These are phyloP conservation scores for Cinclus cinclus DNA, from an alignment of 2,113 vertebrate species.

Conservation along the genomic window DNA sequence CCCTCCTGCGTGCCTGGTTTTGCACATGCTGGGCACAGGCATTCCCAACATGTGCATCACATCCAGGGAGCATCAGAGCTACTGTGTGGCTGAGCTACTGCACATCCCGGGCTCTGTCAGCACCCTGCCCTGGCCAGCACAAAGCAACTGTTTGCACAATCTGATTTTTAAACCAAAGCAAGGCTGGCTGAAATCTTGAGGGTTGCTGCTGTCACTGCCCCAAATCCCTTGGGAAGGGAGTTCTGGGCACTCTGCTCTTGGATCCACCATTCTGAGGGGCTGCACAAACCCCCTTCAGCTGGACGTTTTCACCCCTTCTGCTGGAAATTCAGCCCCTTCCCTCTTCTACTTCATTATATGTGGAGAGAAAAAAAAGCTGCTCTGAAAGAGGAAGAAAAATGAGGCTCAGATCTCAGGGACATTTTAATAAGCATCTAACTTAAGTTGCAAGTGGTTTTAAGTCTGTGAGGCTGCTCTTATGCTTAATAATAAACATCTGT, in stretches of 20 bases:
- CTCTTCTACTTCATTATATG: rapidly evolving
- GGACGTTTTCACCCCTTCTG: background rate
- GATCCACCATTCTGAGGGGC: background rate
- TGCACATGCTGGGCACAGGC: slow-evolving; percentile 31
- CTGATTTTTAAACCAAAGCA: background rate
- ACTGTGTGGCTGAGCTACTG: slow-evolving; percentile 19
- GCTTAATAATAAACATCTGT: slow-evolving; percentile 61
- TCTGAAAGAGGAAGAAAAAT: background rate
- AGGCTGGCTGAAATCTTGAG: background rate
- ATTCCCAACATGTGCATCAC: slow-evolving; percentile 17
- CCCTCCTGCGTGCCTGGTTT: background rate
- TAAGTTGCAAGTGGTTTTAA: background rate
- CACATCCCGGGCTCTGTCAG: background rate
- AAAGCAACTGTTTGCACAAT: background rate
- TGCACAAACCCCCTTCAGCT: background rate
- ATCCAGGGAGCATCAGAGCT: slow-evolving; percentile 3
- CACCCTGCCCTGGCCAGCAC: background rate
- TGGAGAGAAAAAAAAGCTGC: background rate
- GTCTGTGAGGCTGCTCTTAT: background rate
- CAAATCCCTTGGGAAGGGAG: background rate
- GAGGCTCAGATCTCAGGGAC: background rate
- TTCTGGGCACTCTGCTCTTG: background rate
- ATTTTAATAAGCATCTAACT: background rate
- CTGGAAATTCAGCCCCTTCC: background rate
- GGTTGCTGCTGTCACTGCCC: background rate